These are phyloP conservation scores for Peromyscus leucopus DNA, from an alignment of 2,113 vertebrate species.

Conservation along the genomic window DNA sequence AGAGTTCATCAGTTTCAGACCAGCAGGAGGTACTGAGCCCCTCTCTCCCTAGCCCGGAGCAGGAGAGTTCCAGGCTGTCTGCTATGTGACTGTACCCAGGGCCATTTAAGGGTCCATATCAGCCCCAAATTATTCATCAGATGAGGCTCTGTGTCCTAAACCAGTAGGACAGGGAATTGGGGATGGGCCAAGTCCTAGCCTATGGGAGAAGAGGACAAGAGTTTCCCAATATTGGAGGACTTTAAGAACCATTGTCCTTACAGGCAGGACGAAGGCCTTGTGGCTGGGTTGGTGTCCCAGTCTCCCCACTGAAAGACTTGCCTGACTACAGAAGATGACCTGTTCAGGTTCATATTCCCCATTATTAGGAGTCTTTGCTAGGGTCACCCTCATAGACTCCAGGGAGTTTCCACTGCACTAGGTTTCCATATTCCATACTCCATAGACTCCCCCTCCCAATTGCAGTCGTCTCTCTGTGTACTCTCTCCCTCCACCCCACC, in stretches of 20 bases:
- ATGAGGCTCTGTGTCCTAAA: not conserved
- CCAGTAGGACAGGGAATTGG: not conserved
- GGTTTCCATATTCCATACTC: not conserved
- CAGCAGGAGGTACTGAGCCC: not conserved
- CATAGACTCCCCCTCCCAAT: not conserved
- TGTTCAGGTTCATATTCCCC: not conserved
- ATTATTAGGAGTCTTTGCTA: not conserved
- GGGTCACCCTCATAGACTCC: not conserved
- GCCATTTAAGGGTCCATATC: not conserved
- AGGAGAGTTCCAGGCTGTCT: not conserved
- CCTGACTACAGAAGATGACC: not conserved
- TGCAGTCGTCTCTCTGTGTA: not conserved
- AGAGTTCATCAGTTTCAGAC: not conserved
- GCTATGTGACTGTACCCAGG: not conserved
- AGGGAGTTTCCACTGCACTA: not conserved
- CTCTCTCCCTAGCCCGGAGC: not conserved
- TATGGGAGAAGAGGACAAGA: not conserved
- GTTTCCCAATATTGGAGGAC: not conserved
- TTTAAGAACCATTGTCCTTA: not conserved
- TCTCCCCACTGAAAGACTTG: not conserved
- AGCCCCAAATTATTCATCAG: not conserved
- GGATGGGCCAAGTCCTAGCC: not conserved
- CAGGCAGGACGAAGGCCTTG: not conserved
- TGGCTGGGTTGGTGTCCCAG: not conserved
- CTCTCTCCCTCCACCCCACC: not conserved